Evolutionary conservation across 2,888 invertebrate genomes (phyloP).

Genomic region (Pseudanteris insignis): DNA sequence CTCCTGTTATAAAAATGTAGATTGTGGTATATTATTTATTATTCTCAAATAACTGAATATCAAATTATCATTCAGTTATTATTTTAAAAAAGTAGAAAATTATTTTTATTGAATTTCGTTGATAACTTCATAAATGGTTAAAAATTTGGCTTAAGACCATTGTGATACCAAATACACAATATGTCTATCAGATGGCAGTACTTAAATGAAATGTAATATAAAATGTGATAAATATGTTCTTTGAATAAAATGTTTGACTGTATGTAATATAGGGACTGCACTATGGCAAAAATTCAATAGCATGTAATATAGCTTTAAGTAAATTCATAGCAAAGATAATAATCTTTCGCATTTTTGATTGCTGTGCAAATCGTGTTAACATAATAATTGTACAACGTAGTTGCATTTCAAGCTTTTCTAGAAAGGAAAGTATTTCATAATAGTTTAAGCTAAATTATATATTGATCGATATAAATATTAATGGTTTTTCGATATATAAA

Average conservation of each 20-base stretch:
- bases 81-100: too few species aligned
- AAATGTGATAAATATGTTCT: slow-evolving; percentile 28
- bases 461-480: too few species aligned
- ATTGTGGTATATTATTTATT: too few species aligned
- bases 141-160: too few species aligned
- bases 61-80: too few species aligned
- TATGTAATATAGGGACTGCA: slow-evolving; percentile 53
- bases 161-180: too few species aligned
- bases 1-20: neutral
- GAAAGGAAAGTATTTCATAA: too few species aligned
- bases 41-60: too few species aligned
- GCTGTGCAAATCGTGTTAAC: slow-evolving; percentile 48
- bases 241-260: slow-evolving; percentile 48
- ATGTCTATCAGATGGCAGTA: slow-evolving; percentile 18
- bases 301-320: slow-evolving; percentile 51
- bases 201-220: slow-evolving; percentile 10
- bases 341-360: slow-evolving; percentile 59
- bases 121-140: too few species aligned
- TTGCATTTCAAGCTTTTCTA: slow-evolving; percentile 39
- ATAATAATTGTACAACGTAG: slow-evolving; percentile 45
- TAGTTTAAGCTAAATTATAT: too few species aligned
- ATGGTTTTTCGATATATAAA: too few species aligned
- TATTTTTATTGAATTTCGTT: too few species aligned
- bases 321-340: slow-evolving; percentile 49
- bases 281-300: slow-evolving; percentile 50